Evolutionary conservation across 2,888 invertebrate species (phyloP).

Genomic region (Anorthoa munda): DNA sequence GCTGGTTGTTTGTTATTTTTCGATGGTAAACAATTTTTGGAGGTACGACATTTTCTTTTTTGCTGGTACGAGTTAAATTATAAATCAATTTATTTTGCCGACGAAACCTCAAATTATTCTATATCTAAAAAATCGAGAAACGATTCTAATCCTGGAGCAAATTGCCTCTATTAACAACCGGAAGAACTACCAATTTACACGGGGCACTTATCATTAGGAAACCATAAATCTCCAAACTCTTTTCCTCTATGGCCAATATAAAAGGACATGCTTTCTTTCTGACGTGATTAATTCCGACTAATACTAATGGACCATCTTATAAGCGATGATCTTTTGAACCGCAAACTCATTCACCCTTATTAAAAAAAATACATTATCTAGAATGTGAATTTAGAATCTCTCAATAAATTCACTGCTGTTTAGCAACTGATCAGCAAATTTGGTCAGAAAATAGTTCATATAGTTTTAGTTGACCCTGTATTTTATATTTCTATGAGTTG

Average conservation of each 20-base stretch:
- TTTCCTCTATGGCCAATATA: not conserved
- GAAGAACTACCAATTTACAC: not conserved
- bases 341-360: not conserved
- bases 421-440: no score
- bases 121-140: not conserved
- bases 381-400: no score
- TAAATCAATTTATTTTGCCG: not conserved
- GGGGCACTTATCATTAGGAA: not conserved
- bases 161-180: no score
- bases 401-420: no score
- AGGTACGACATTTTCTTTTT: no score
- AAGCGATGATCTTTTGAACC: not conserved
- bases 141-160: not conserved
- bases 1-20: constrained; percentile 2
- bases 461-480: no score
- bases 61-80: not conserved
- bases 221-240: not conserved
- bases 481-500: no score
- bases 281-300: not conserved
- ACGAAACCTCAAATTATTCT: not conserved
- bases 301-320: not conserved
- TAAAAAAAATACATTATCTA: no score
- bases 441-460: no score
- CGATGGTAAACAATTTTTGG: not conserved
- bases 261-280: not conserved